A percentile compares a stretch with the other conserved stretches of the same genome.
These are phyloP conservation scores for Petrolisthes manimaculis DNA, from an alignment of 2,888 invertebrate species.

Conservation along the genomic window DNA sequence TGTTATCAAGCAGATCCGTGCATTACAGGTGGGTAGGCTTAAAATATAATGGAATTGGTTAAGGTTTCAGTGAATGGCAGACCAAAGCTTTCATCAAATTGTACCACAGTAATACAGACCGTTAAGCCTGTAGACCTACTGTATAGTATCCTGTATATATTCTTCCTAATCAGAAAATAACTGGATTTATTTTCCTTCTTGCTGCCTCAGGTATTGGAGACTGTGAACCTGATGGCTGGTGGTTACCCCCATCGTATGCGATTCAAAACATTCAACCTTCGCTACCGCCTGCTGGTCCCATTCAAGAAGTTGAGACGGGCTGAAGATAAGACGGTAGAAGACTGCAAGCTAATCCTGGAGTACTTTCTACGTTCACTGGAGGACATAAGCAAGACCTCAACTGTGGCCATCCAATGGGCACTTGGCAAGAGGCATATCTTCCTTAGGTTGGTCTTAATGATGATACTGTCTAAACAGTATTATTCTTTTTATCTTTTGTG, in stretches of 20 bases:
- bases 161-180: not conserved
- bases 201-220: constrained; percentile 80
- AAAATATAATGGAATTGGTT: too few species aligned
- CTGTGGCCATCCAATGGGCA: constrained; percentile 86
- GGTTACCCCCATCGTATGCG: constrained; percentile 94
- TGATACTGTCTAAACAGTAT: not conserved
- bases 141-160: not conserved
- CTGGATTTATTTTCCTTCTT: not conserved
- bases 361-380: constrained; percentile 72
- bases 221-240: constrained; percentile 94
- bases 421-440: constrained; percentile 94
- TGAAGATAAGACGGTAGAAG: constrained; percentile 75
- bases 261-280: constrained; percentile 78
- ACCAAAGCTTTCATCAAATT: too few species aligned
- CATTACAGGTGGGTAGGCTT: constrained; percentile 75
- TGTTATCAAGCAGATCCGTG: constrained; percentile 89
- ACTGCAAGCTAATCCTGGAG: constrained; percentile 82
- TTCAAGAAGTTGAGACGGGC: constrained; percentile 73
- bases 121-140: not conserved
- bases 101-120: not conserved
- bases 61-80: too few species aligned
- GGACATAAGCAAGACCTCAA: constrained; percentile 68
- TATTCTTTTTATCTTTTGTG: not conserved
- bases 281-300: constrained; percentile 88
- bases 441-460: constrained; percentile 73